Base-by-base conservation (phyloP, 2,797 vertebrate species). In the Jordanella pulchra region DNA sequence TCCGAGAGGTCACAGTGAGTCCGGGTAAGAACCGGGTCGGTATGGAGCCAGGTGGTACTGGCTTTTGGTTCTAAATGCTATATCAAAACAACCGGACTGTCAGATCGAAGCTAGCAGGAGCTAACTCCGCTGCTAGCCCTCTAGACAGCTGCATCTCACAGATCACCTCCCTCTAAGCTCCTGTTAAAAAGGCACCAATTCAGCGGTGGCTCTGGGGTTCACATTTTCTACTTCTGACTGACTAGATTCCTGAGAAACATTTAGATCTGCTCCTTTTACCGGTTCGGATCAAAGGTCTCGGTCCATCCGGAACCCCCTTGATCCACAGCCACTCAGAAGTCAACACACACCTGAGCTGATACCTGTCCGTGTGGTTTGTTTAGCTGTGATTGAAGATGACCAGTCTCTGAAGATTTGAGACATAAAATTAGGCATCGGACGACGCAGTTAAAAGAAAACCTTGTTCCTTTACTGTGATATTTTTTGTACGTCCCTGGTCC, bases 1-100 rank as follows among this genome's bases (percentile, higher is more conserved):
- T 55, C 32, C 73, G 78, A 21, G 78, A 79, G 50, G 55, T 79
- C 58, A 72, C 69, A 7, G 78, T 68, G 5, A 71, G 25, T 39
- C 32, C 63, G 28, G 73, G 78, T 79, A 53, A 73, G 72, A 15
- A 42, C 15, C 23, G 1, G 5, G 7, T n/a, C 47, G 11, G 13
- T 25, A 42, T 35, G 18, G 50, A 14, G 25, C 17, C 60, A 15
- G 1, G 4, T 0, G 13, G 17, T 7, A 11, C 4, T 12, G n/a
- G n/a, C n/a, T 61, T 25, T 4, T 23, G 7, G n/a, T 5, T 30
- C 15, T 17, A 4, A 23, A 21, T 23, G 21, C 14, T 27, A 30
- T 25, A 4, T 35, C 18, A 32, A 23, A 51, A 21, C 30, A 12
- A 13, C 2, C 0, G 39, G 10, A n/a, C 25, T 7, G n/a, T 13